phyloP scores from a whole-genome alignment of 2,113 vertebrate genomes.

The Phaethon lepturus region DNA sequence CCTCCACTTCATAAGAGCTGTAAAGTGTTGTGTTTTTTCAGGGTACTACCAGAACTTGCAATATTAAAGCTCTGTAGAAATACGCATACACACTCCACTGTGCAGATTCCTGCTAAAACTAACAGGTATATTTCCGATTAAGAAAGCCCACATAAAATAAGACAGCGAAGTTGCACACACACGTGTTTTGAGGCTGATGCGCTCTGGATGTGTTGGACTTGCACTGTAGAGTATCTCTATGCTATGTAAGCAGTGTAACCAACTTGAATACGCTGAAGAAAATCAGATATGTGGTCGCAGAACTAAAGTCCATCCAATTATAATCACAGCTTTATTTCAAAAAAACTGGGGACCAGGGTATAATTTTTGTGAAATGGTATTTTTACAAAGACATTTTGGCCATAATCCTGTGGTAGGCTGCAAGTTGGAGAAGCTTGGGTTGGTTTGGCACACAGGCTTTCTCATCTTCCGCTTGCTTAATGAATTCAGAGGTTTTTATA shows the following conservation, averaged over 20 bases:
- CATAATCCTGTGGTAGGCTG: neutral
- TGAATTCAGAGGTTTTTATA: neutral
- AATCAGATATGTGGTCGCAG: neutral
- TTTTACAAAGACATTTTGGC: neutral
- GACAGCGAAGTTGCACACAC: neutral
- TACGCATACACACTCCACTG: no score
- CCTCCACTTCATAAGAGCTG: neutral
- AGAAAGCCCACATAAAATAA: neutral
- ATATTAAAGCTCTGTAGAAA: neutral
- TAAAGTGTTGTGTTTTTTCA: neutral
- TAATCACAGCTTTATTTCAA: neutral
- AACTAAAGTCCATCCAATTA: neutral
- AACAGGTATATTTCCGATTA: neutral
- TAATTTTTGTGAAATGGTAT: neutral
- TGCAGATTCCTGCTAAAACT: neutral
- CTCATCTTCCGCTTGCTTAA: neutral
- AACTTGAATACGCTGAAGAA: neutral
- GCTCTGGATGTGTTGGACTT: neutral
- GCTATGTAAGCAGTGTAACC: neutral
- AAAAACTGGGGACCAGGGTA: neutral
- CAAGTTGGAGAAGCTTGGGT: neutral
- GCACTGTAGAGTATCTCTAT: neutral
- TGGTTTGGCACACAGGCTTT: neutral
- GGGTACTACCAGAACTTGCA: neutral
- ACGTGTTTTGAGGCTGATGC: rapidly evolving